These are phyloP conservation scores for Picathartes gymnocephalus DNA, from an alignment of 2,113 vertebrate species.

Conservation along the genomic window DNA sequence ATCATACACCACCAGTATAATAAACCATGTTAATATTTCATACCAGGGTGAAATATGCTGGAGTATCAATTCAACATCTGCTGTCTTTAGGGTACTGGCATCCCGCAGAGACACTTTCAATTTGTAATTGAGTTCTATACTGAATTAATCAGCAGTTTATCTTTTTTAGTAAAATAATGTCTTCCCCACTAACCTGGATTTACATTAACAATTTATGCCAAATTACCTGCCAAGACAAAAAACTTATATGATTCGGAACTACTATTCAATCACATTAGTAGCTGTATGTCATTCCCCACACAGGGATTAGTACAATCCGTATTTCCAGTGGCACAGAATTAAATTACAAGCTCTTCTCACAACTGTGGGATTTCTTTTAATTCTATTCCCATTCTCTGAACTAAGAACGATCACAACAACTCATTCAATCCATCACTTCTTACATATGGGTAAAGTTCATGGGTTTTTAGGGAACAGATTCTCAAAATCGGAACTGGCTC, in stretches of 20 bases:
- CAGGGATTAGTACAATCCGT: not conserved
- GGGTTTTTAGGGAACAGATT: not conserved
- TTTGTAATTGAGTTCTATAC: constrained; percentile 97
- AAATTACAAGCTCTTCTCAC: not conserved
- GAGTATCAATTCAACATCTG: constrained; percentile 94
- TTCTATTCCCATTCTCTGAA: not conserved
- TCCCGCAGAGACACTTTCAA: constrained; percentile 92
- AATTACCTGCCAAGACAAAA: constrained; percentile 77
- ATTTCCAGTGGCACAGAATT: constrained; percentile 6
- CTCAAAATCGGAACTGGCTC: not conserved
- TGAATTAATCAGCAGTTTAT: constrained; percentile 99
- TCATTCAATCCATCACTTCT: not conserved
- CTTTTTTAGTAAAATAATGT: constrained; percentile 90
- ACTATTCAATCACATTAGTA: constrained; percentile 2
- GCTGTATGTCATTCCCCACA: constrained; percentile 46
- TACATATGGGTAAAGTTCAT: not conserved
- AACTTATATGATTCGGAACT: constrained; percentile 61
- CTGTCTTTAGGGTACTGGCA: constrained; percentile 80
- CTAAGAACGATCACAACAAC: not conserved
- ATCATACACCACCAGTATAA: constrained; percentile 72
- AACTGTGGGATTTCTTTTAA: not conserved
- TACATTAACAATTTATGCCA: constrained; percentile 84
- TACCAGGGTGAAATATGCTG: constrained; percentile 90
- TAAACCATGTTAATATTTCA: constrained; percentile 97
- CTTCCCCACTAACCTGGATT: constrained; percentile 82